Conservation (phyloP, 2,797 vertebrate genomes). For the Anabas testudineus region DNA sequence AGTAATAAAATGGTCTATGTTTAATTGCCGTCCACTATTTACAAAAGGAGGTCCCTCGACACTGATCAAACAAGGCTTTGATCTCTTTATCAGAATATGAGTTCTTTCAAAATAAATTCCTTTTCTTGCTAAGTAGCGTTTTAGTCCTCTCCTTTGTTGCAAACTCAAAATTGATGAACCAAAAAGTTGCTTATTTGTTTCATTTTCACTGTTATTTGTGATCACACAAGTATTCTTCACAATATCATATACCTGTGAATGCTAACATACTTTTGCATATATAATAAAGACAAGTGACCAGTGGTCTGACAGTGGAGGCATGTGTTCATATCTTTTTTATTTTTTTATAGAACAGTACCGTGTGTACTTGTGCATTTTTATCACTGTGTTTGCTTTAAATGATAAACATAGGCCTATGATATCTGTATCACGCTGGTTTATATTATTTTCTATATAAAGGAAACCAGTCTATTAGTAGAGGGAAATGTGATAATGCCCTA, state of each 20-base stretch:
- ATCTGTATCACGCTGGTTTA: conserved; percentile 10
- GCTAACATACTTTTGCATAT: conserved; percentile 7
- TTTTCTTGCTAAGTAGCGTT: no score
- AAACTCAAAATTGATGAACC: no score
- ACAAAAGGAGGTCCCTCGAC: no score
- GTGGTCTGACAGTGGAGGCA: conserved; percentile 10
- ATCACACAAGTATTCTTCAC: no score
- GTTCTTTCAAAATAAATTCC: no score
- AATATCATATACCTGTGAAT: background rate
- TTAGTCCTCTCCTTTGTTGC: no score
- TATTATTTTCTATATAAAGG: background rate
- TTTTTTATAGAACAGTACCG: background rate
- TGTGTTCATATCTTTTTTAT: conserved; percentile 9
- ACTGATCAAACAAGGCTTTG: no score
- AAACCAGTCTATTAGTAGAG: conserved; percentile 13
- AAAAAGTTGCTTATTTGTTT: no score
- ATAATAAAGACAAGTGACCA: conserved; percentile 49
- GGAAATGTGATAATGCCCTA: background rate
- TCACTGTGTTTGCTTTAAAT: conserved; percentile 3
- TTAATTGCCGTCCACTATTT: no score
- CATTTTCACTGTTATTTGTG: no score
- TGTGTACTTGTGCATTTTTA: background rate
- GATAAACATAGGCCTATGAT: background rate
- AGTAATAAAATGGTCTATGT: no score
- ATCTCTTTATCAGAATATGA: no score